These are phyloP conservation scores for Spongilla lacustris DNA, from an alignment of 37 sponge, comb jelly and placozoan species.

Conservation along the genomic window DNA sequence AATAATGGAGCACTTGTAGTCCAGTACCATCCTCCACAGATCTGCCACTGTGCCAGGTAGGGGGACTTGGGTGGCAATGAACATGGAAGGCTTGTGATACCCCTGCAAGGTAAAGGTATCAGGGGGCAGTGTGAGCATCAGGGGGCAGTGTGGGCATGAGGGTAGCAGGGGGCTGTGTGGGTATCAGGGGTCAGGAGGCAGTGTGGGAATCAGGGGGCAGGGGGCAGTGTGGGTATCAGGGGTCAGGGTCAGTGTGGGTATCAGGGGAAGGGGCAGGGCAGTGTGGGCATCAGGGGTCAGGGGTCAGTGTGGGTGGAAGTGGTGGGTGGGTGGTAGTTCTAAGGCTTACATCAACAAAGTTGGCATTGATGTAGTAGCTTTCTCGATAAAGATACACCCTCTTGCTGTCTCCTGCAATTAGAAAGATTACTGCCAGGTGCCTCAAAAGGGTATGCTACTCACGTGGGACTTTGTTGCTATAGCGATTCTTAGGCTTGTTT, in stretches of 20 bases:
- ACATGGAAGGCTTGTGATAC: constrained; percentile 70
- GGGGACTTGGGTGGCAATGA: constrained; percentile 95
- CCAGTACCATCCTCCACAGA: constrained; percentile 95
- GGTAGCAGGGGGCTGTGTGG: too few relatives aligned
- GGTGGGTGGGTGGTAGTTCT: neutral
- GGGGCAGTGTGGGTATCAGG: too few relatives aligned
- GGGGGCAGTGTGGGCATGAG: too few relatives aligned
- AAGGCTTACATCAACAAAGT: neutral
- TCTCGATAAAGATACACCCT: neutral
- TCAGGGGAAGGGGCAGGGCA: too few relatives aligned
- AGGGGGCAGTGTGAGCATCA: too few relatives aligned
- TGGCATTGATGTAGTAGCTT: neutral
- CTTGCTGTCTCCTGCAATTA: neutral
- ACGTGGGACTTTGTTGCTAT: constrained; percentile 51
- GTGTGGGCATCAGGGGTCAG: too few relatives aligned
- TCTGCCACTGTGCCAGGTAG: constrained; percentile 82
- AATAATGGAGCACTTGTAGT: constrained; percentile 82
- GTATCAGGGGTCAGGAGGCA: too few relatives aligned
- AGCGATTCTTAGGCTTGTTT: constrained; percentile 63
- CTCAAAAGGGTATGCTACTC: constrained; percentile 4
- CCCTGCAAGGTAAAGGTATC: constrained; percentile 43
- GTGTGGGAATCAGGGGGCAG: too few relatives aligned
- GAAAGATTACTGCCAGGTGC: neutral
- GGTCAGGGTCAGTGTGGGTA: too few relatives aligned
- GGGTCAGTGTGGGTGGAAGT: too few relatives aligned